Evolutionary conservation across 2,888 invertebrate species (phyloP), one percentile per base, ranked within the genome.

Genomic region (Ormyrus labotus): DNA sequence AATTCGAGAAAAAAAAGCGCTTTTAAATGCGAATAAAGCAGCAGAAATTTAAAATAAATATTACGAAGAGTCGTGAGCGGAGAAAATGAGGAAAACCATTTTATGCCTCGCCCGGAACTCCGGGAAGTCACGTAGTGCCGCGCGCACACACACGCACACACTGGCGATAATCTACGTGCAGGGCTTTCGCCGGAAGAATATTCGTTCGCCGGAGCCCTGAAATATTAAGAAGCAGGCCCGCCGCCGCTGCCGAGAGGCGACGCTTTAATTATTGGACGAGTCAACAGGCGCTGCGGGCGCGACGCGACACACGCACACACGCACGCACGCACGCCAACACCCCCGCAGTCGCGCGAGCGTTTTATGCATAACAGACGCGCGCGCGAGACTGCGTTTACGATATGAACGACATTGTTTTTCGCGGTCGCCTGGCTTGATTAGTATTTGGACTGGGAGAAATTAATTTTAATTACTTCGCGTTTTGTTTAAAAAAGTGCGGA

Each of bases 221-320:
- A 77, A 70, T 77, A 77, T 77, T 77, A 70, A 77, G 69, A 63
- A 77, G 68, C 47, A 53, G 68, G 34, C 34, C 53, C 67, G 58
- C 19, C 19, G 19, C 19, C 2, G 19, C 19, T 19, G 19, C 19
- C 19, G 19, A 19, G 60, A 10, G 60, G 19, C 53, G 69, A 69
- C 61, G 63, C 69, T 76, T 69, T 76, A 76, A 76, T 76, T 76
- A 69, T 76, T 68, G 61, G 61, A 51, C 61, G 68, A 67, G 75
- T 55, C 55, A 64, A 64, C 61, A n/a, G 13, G 47, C 45, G 7
- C 8, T 19, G 13, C 19, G 67, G 50, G 50, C 58, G 70, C 10
- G 9, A 11, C n/a, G 51, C 34, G 61, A 11, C 6, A 45, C 9
- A 10, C n/a, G 5, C 34, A 5, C 58, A 57, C 11, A 6, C 13